These are phyloP conservation scores for Hydriomena furcata DNA, from an alignment of 2,888 invertebrate genomes.

Conservation along the genomic window DNA sequence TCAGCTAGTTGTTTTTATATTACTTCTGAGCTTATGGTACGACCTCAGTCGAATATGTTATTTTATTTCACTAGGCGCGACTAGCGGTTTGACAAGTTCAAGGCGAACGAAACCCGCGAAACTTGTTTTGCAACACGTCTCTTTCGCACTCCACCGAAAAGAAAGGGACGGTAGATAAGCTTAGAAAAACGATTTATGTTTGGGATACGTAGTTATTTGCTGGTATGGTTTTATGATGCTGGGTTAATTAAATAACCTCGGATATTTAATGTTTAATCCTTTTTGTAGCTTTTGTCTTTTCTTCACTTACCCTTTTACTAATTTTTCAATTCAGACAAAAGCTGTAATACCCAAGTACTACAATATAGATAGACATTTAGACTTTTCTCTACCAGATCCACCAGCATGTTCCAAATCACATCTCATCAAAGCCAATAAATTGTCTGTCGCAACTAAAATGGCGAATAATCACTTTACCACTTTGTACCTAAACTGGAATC, in stretches of 20 bases:
- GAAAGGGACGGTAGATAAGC: constrained; percentile 38
- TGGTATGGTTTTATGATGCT: constrained; percentile 19
- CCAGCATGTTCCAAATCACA: no score
- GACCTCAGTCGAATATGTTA: no score
- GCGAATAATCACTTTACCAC: constrained; percentile 4
- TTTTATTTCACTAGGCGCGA: constrained; percentile 30
- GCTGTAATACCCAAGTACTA: no score
- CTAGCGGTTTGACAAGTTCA: constrained; percentile 57
- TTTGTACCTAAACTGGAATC: constrained; percentile 22
- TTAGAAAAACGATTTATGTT: constrained; percentile 32
- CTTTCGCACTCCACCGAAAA: constrained; percentile 31
- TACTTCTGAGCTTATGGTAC: no score
- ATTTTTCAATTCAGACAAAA: no score
- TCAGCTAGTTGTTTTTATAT: no score
- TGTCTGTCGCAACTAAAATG: not conserved
- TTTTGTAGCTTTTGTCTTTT: no score
- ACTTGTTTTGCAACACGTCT: constrained; percentile 46
- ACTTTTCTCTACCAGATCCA: no score
- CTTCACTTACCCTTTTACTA: no score
- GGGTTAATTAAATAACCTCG: constrained; percentile 21
- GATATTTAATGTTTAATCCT: not conserved
- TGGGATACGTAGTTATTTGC: constrained; percentile 24
- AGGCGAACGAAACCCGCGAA: constrained; percentile 50
- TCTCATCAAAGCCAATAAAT: not conserved
- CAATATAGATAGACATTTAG: no score